These are phyloP conservation scores for Machimus rusticus DNA, from an alignment of 2,888 invertebrate species.

Conservation along the genomic window DNA sequence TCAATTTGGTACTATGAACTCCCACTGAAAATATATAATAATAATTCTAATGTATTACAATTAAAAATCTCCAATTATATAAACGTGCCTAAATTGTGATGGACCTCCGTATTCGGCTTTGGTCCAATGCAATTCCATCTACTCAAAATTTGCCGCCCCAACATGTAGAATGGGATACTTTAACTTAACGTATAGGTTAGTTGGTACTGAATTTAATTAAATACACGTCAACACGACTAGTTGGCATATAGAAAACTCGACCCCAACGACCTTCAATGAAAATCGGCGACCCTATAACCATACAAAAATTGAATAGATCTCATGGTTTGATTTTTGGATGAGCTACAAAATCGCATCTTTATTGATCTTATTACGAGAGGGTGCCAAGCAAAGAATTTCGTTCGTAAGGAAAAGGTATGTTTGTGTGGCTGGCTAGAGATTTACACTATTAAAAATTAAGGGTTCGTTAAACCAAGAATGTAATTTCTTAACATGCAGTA, in stretches of 20 bases:
- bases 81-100: background rate
- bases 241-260: background rate
- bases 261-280: background rate
- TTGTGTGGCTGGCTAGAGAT: background rate
- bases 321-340: background rate
- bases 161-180: background rate
- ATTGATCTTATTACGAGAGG: background rate
- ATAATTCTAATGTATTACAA: background rate
- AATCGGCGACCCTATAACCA: background rate
- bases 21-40: background rate
- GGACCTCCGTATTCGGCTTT: background rate
- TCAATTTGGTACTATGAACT: background rate
- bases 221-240: background rate
- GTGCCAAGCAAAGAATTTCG: background rate
- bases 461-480: background rate
- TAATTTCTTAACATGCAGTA: background rate
- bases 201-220: background rate
- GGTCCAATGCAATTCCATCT: background rate
- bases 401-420: background rate
- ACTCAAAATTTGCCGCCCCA: background rate
- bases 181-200: background rate
- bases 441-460: background rate
- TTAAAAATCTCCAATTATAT: no score
- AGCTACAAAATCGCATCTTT: background rate
- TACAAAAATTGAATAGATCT: background rate